Conservation (phyloP, 1,140 invertebrate genomes). For the Steinernema feltiae region DNA sequence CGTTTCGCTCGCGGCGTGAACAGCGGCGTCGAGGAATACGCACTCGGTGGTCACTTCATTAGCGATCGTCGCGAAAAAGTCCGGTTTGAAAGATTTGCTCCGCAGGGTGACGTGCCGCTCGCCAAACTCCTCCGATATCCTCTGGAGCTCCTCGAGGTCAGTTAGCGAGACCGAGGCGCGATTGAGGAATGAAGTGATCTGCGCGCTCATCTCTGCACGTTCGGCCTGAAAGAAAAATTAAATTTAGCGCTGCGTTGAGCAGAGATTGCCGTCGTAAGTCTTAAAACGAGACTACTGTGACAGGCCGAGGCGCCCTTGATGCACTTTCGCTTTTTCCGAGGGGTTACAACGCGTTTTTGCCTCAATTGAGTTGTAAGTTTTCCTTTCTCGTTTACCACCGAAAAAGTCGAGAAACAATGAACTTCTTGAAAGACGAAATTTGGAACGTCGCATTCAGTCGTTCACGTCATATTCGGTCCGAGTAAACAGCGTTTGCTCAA, state of each 20-base stretch:
- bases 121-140: slow-evolving; percentile 39
- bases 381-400: too few relatives aligned
- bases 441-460: too few relatives aligned
- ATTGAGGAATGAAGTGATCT: neutral
- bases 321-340: neutral
- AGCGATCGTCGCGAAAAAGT: slow-evolving; percentile 45
- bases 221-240: slow-evolving; percentile 1
- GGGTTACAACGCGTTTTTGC: too few relatives aligned
- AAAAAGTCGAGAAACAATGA: too few relatives aligned
- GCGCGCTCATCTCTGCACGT: neutral
- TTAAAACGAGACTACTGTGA: neutral
- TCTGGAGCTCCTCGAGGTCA: slow-evolving; percentile 4
- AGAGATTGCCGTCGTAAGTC: too few relatives aligned
- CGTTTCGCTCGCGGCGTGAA: slow-evolving; percentile 35
- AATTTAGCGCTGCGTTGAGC: too few relatives aligned
- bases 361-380: too few relatives aligned
- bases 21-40: slow-evolving; percentile 38
- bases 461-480: too few relatives aligned
- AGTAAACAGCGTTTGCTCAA: too few relatives aligned
- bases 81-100: slow-evolving; percentile 47
- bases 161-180: neutral
- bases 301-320: neutral
- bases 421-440: too few relatives aligned
- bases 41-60: slow-evolving; percentile 49
- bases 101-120: slow-evolving; percentile 38